Evolutionary conservation across 2,888 invertebrate genomes (phyloP), one percentile per base, ranked within the genome.

Genomic region (Tiphia femorata): DNA sequence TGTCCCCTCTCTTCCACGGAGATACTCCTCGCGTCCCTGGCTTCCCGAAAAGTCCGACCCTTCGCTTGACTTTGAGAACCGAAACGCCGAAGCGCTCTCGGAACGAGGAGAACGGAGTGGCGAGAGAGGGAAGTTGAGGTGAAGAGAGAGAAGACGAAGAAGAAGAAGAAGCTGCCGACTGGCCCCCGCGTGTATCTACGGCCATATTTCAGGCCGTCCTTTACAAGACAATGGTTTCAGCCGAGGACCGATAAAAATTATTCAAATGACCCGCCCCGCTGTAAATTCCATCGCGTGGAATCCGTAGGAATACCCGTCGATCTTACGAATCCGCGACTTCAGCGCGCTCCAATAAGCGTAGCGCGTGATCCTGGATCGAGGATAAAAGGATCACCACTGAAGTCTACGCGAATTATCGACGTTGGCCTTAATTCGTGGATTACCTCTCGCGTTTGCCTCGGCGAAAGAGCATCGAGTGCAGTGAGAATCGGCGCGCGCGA

Each of bases 211-310:
- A 78, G 68, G 44, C 65, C 71, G 73, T 72, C 70, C 72, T 77
- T 79, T 76, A 78, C 78, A 78, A 79, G 79, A 78, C 78, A 78
- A 78, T 78, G 79, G 77, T 78, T 78, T 78, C 79, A 78, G 67
- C 69, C 76, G 70, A 70, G 67, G 64, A 67, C 72, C 77, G 78
- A 78, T 77, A 78, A 78, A 78, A 79, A 78, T 78, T 78, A 78
- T 78, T 79, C 76, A 75, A 79, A 78, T 76, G 72, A 74, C 67
- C 64, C 54, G 61, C 48, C 62, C 58, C 64, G 60, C 65, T 72
- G 73, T 73, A 73, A 73, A 75, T 74, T 74, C 67, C 64, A 64
- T 65, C 59, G n/a, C 42, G 67, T n/a, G 60, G 61, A 71, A 73
- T 73, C 62, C 63, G n/a, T n/a, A n/a, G 33, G 12, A 8, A 12